Evolutionary conservation across 64 coral and sea anemone species (phyloP), one percentile per base, ranked within the genome.

Genomic region (Montipora foliosa): DNA sequence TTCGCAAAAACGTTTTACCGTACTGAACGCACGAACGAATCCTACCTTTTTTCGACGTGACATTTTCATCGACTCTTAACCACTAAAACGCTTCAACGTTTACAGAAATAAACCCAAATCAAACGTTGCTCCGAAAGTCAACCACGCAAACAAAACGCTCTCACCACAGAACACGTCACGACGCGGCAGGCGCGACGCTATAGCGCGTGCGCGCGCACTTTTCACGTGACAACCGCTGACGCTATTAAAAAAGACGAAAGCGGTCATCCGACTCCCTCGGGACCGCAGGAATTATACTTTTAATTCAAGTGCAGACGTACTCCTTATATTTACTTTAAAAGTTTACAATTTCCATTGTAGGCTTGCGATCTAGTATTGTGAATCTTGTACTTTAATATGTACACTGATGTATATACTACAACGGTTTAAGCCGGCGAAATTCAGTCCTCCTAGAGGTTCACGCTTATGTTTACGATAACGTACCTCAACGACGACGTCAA

Each of bases 41-140:
- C 66, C 68, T 86, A 86, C 82, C 82, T 86, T 86, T 70, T 66
- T 69, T 50, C 82, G 62, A 50, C 82, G 82, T 72, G 82, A 86
- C 82, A 86, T 86, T 46, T 70, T 68, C 16, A 67, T 7, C 47
- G 46, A 4, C 6, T 16, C 46, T 78, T 49, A 49, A 49, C 45
- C 11, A 78, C 44, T 1, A 16, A 47, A 78, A 78, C 13, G 16
- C 47, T 78, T 78, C 15, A 78, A 78, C 46, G 11, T 86, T 86
- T 72, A 47, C 13, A n/a, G n/a, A 5, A 72, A 21, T 64, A 64
- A 64, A 7, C 8, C 14, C 15, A 7, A 86, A 3, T 17, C 17
- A 85, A 85, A 45, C 46, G 82, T 47, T 16, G 58, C 60, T 14
- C 68, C 7, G 5, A 22, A 17, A 82, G 37, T 45, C 16, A 47